These are phyloP conservation scores for Meriones psammophilus DNA, from an alignment of 2,797 vertebrate species.

Conservation along the genomic window DNA sequence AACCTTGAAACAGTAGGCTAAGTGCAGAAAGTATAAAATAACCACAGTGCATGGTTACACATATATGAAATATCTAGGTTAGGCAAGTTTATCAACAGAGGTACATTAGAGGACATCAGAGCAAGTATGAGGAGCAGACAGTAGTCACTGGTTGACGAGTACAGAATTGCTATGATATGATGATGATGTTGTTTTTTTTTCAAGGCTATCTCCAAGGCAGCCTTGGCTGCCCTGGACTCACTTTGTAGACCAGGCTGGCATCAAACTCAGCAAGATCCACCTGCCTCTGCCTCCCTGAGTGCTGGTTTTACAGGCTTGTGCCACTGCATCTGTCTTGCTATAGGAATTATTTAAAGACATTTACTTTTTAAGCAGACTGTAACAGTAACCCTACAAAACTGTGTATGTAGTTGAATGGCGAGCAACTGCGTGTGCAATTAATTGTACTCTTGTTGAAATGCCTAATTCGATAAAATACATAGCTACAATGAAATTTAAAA, in stretches of 20 bases:
- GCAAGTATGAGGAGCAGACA: not conserved
- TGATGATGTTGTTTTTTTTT: too few relatives aligned
- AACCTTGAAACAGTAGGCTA: not conserved
- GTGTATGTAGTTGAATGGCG: not conserved
- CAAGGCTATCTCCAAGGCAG: too few relatives aligned
- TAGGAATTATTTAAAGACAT: not conserved
- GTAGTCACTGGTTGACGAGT: not conserved
- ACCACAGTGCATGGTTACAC: not conserved
- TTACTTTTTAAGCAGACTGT: not conserved
- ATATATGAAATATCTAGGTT: not conserved
- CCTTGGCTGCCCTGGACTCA: too few relatives aligned
- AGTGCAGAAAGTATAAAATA: constrained; percentile 15
- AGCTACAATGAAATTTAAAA: constrained; percentile 9
- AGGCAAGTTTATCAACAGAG: not conserved
- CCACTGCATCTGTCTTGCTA: too few relatives aligned
- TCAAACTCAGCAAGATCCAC: too few relatives aligned
- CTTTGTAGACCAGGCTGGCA: too few relatives aligned
- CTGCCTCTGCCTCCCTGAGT: too few relatives aligned
- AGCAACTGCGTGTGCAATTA: not conserved
- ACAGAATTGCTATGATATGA: not conserved
- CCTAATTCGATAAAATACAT: not conserved
- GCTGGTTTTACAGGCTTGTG: too few relatives aligned
- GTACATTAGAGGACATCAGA: not conserved
- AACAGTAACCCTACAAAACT: not conserved
- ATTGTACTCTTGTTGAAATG: not conserved